Conservation (phyloP, 2,797 vertebrate species). For the Microctenopoma stevenorrisi region DNA sequence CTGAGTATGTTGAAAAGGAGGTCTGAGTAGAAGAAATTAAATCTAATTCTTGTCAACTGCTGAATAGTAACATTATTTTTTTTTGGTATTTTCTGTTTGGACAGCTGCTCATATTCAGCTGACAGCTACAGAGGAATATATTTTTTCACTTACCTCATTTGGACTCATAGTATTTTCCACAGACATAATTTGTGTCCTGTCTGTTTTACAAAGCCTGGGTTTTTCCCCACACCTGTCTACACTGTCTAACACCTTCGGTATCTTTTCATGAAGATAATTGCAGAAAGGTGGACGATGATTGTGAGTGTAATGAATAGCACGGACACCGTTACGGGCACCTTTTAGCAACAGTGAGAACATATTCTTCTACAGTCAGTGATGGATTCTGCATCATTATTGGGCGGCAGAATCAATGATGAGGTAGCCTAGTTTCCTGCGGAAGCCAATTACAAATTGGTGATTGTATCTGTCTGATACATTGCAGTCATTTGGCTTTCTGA, state of each 20-base stretch:
- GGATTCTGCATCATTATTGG: slow-evolving; percentile 70
- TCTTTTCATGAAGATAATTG: slow-evolving; percentile 54
- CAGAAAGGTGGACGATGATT: slow-evolving; percentile 53
- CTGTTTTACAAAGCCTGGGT: slow-evolving; percentile 26
- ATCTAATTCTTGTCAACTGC: not conserved
- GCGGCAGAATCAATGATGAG: slow-evolving; percentile 66
- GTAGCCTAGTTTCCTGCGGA: slow-evolving; percentile 51
- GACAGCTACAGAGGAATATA: slow-evolving; percentile 37
- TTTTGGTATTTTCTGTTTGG: slow-evolving; percentile 13
- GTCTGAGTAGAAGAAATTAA: not conserved
- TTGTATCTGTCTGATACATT: slow-evolving; percentile 71
- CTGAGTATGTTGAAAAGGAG: not conserved
- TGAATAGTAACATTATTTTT: not conserved
- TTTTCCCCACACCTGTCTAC: slow-evolving; percentile 30
- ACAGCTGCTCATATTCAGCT: slow-evolving; percentile 32
- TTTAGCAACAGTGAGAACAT: slow-evolving; percentile 53
- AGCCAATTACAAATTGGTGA: slow-evolving; percentile 66
- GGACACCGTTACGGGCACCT: slow-evolving; percentile 29
- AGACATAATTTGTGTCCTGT: slow-evolving; percentile 42
- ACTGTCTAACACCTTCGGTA: slow-evolving; percentile 27
- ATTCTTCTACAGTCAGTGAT: slow-evolving; percentile 63
- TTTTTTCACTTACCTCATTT: slow-evolving; percentile 22
- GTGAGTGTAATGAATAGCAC: slow-evolving; percentile 54
- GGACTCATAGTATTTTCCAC: slow-evolving; percentile 17
- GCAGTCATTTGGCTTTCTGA: slow-evolving; percentile 56